phyloP scores from a whole-genome alignment of 2,888 invertebrate genomes.

The Acutogordius australiensis region DNA sequence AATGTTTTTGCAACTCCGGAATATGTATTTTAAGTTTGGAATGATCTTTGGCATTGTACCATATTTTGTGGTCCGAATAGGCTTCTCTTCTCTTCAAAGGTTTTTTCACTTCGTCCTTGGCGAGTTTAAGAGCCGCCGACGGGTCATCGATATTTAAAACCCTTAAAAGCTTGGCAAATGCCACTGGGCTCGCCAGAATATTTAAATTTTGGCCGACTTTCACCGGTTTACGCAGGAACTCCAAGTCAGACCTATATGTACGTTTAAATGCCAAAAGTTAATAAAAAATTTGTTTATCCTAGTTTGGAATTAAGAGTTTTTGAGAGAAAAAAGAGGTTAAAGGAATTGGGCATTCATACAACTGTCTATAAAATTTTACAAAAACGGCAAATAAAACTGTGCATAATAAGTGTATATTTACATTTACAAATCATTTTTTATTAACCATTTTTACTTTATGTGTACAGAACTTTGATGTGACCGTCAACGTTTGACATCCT shows the following conservation, averaged over 20 bases:
- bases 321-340: too few species aligned
- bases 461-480: too few species aligned
- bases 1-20: background rate
- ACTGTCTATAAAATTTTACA: too few species aligned
- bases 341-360: too few species aligned
- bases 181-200: background rate
- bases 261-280: too few species aligned
- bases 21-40: background rate
- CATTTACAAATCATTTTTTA: too few species aligned
- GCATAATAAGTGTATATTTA: too few species aligned
- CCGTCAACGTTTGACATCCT: too few species aligned
- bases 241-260: background rate
- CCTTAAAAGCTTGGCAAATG: background rate
- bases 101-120: background rate
- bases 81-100: background rate
- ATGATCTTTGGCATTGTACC: background rate
- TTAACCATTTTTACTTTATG: too few species aligned
- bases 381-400: too few species aligned
- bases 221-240: background rate
- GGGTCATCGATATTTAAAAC: background rate
- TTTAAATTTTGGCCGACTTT: conserved; percentile 5
- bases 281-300: too few species aligned
- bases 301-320: too few species aligned
- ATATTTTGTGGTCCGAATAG: background rate
- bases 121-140: background rate